Evolutionary conservation across 2,888 invertebrate genomes (phyloP), one percentile per base, ranked within the genome.

Genomic region (Glyphotaelius pellucidus): DNA sequence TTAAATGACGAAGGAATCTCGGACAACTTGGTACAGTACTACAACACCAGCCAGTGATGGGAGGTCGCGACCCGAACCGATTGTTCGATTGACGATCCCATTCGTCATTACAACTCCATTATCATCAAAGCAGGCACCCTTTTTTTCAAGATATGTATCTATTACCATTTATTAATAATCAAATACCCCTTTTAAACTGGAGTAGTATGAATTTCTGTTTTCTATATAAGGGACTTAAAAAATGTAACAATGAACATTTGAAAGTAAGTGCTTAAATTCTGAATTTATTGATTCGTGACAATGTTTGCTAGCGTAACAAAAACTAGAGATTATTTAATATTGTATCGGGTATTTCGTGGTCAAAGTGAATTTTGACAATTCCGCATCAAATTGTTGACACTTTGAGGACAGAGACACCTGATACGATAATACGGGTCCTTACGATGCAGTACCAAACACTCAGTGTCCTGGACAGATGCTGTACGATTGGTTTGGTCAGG

Each of bases 91-190:
- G 85, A 85, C 85, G 35, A 38, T 84, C 25, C 42, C 35, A 11
- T 15, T n/a, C 38, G 85, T 42, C 85, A 85, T 85, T 42, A 85
- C 85, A 38, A 35, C 85, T 85, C 85, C n/a, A 85, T 85, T 85
- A 85, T 42, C 19, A 52, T 14, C 30, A 1, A 7, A 83, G 15
- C 52, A 52, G 19, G 14, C 81, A 32, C 32, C 32, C 52, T 19
- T 15, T 52, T 52, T 42, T 42, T 42, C 42, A 42, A 42, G 12
- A 67, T 67, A n/a, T n/a, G n/a, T n/a, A n/a, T n/a, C n/a, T n/a
- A n/a, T n/a, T n/a, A n/a, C n/a, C n/a, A n/a, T n/a, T n/a, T n/a
- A n/a, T n/a, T n/a, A n/a, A n/a, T n/a, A n/a, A n/a, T n/a, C n/a
- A n/a, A n/a, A n/a, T n/a, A n/a, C n/a, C 42, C 42, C 12, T 42